Conservation (phyloP, 2,797 vertebrate species). For the Mastacembelus armatus region DNA sequence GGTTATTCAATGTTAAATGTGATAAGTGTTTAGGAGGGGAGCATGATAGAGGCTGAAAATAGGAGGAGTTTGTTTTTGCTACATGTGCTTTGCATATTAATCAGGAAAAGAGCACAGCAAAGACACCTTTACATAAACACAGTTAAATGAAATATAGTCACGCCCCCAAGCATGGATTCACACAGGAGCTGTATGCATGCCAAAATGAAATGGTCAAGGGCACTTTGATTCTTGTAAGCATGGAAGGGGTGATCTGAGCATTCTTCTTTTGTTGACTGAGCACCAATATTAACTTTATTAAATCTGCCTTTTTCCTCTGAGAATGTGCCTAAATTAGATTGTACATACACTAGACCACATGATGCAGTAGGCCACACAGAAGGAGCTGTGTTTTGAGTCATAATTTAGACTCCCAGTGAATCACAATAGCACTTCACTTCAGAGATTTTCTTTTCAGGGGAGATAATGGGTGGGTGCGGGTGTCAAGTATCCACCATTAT, state of each 20-base stretch:
- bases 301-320: slow-evolving; percentile 77
- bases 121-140: slow-evolving; percentile 7
- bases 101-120: slow-evolving; percentile 13
- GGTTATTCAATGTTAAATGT: slow-evolving; percentile 81
- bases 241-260: slow-evolving; percentile 65
- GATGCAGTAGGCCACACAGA: slow-evolving; percentile 66
- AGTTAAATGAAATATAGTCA: slow-evolving; percentile 9
- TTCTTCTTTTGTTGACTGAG: slow-evolving; percentile 76
- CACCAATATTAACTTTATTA: slow-evolving; percentile 83
- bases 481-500: background rate
- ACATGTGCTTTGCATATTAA: slow-evolving; percentile 72
- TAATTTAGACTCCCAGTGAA: slow-evolving; percentile 26
- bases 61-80: slow-evolving; percentile 63
- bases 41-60: slow-evolving; percentile 34
- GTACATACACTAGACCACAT: slow-evolving; percentile 70
- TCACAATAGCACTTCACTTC: slow-evolving; percentile 60
- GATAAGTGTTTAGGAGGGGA: slow-evolving; percentile 56
- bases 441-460: slow-evolving; percentile 28
- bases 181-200: slow-evolving; percentile 42
- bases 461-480: background rate
- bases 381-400: slow-evolving; percentile 44
- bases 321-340: slow-evolving; percentile 78
- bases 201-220: slow-evolving; percentile 57
- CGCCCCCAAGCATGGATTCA: slow-evolving; percentile 23
- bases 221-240: slow-evolving; percentile 75